Percentiles rank a stretch among this genome's conserved stretches.
Conservation (phyloP, 2,888 invertebrate genomes). For the Halocaridina rubra region DNA sequence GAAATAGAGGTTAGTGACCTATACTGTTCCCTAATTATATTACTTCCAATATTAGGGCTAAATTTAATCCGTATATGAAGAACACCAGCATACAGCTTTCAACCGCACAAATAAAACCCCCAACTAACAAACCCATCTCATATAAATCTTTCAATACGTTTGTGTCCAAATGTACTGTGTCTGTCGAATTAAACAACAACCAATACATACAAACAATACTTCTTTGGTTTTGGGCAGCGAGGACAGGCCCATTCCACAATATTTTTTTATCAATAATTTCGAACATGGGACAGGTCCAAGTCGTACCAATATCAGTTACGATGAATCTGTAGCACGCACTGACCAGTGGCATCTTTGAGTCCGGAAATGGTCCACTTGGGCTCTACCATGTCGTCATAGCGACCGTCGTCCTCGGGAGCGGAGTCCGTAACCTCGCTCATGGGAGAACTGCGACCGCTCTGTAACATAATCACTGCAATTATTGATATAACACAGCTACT, state of each 20-base stretch:
- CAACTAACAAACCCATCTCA: too few relatives aligned
- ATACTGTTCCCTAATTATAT: too few relatives aligned
- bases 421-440: slow-evolving; percentile 63
- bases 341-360: slow-evolving; percentile 59
- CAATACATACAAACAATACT: neutral
- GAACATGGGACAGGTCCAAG: slow-evolving; percentile 6
- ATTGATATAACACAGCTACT: neutral
- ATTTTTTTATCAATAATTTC: slow-evolving; percentile 1
- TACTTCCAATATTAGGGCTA: too few relatives aligned
- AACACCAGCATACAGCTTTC: too few relatives aligned
- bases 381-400: slow-evolving; percentile 42
- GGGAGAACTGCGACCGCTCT: slow-evolving; percentile 62
- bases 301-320: slow-evolving; percentile 53
- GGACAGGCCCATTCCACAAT: neutral
- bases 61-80: too few relatives aligned
- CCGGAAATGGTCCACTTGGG: slow-evolving; percentile 63
- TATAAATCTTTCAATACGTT: too few relatives aligned
- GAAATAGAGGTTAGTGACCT: too few relatives aligned
- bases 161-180: neutral
- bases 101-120: too few relatives aligned
- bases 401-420: slow-evolving; percentile 59
- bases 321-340: slow-evolving; percentile 58
- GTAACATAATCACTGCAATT: neutral
- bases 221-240: neutral
- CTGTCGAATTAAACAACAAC: neutral